A percentile compares a stretch with the other conserved stretches of the same genome.
Conservation (phyloP, 92 coral and sea anemone genomes). For the Zoanthus sansibaricus region DNA sequence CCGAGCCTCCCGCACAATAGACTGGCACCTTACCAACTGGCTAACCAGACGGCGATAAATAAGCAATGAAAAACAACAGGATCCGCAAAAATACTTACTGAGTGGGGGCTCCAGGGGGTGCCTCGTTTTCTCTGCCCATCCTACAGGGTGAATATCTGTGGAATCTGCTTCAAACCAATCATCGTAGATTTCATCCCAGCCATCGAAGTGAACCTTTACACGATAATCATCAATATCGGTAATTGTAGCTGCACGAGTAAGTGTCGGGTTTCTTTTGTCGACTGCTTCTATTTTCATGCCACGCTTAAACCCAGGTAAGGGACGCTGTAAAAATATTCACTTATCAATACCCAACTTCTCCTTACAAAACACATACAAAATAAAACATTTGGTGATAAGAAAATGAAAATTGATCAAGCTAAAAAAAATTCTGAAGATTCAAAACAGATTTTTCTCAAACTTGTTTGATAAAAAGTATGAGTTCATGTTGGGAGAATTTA, state of each 20-base stretch:
- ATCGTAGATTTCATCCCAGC: constrained; percentile 97
- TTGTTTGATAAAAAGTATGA: too few relatives aligned
- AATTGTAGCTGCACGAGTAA: constrained; percentile 89
- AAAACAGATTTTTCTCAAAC: too few relatives aligned
- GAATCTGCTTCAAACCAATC: constrained; percentile 95
- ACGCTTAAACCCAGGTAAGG: constrained; percentile 74
- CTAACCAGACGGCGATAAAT: too few relatives aligned
- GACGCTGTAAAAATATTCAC: constrained; percentile 54
- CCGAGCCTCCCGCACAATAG: too few relatives aligned
- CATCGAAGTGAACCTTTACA: constrained; percentile 92
- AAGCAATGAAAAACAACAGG: not conserved
- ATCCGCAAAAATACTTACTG: constrained; percentile 44
- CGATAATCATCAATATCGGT: constrained; percentile 82
- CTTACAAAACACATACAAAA: too few relatives aligned
- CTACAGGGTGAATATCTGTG: constrained; percentile 77
- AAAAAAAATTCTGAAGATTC: too few relatives aligned
- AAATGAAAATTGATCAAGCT: too few relatives aligned
- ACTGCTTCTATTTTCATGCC: constrained; percentile 94
- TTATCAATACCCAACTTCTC: too few relatives aligned
- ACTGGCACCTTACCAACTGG: too few relatives aligned
- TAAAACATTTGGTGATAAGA: too few relatives aligned
- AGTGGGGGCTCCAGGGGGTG: constrained; percentile 85
- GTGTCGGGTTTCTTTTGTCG: constrained; percentile 92
- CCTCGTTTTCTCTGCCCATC: constrained; percentile 83
- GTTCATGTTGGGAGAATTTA: too few relatives aligned